Base-by-base conservation (phyloP, 2,113 vertebrate genomes). In the Numenius arquata region DNA sequence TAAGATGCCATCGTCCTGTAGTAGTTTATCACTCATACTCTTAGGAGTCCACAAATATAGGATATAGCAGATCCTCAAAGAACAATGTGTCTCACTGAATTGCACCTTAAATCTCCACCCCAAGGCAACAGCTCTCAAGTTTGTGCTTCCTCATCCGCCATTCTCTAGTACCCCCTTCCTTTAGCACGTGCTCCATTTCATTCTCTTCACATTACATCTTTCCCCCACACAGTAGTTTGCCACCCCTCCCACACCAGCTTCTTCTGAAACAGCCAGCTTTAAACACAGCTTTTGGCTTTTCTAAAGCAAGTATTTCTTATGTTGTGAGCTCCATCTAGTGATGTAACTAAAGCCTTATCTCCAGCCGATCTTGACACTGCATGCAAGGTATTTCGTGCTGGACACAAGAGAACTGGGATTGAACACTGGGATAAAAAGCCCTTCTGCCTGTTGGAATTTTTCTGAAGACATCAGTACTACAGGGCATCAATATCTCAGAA, bases 271-370 rank as follows among this genome's bases (percentile, higher is more conserved):
- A 65, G 32, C 13, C 50, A 29, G 9, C 22, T 83, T 7, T n/a
- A 34, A 63, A 22, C 22, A 25, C 22, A 73, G 75, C 19, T 26
- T 38, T n/a, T 70, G 73, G 56, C 20, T 36, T n/a, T 22, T 40
- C 34, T 12, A 21, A 56, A 13, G 27, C 43, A 43, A 65, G 14
- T 40, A 36, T 59, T 85, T 82, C 77, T 48, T n/a, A 55, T 6
- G 8, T 70, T 73, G 68, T 65, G 91, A 85, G 91, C 96, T 76
- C 97, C 97, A 93, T 38, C 97, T 96, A 95, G 95, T 17, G 94
- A 94, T 47, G 74, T 16, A 77, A 53, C 18, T 5, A 41, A 62
- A 63, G 52, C 61, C n/a, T 50, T n/a, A 62, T 74, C 43, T 53
- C 30, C 47, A 80, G 40, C 22, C 62, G 32, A 3, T 52, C 63